Conservation (phyloP, 2,888 invertebrate genomes). For the Falcaria lacertinaria region DNA sequence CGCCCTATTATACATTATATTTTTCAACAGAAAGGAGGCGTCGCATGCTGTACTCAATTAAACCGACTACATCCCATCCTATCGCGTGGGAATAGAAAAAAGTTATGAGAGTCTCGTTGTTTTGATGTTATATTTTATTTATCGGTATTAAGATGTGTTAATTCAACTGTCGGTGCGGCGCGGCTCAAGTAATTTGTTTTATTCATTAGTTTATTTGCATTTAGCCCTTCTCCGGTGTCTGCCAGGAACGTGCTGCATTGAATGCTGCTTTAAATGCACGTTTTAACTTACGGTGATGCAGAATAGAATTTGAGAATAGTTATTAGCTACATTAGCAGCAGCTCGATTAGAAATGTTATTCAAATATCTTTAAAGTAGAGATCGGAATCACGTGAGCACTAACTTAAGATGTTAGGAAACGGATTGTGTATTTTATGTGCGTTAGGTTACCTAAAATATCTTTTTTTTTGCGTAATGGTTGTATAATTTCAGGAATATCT, state of each 20-base stretch:
- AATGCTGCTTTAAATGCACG: not conserved
- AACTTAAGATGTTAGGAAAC: too few relatives aligned
- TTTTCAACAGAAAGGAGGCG: not conserved
- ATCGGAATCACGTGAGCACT: too few relatives aligned
- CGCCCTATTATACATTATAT: not conserved
- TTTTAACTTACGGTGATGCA: not conserved
- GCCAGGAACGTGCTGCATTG: not conserved
- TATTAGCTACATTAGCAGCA: not conserved
- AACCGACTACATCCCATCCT: not conserved
- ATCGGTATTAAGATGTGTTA: slow-evolving; percentile 24
- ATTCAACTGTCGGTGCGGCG: slow-evolving; percentile 14
- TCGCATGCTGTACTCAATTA: not conserved
- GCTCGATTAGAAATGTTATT: not conserved
- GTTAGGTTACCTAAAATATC: too few relatives aligned
- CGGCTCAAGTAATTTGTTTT: not conserved
- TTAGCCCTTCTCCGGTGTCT: not conserved
- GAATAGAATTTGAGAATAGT: not conserved
- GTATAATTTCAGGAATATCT: too few relatives aligned
- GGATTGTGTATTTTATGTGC: too few relatives aligned
- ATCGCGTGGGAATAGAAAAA: slow-evolving; percentile 17
- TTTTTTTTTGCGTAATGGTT: too few relatives aligned
- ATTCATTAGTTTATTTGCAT: slow-evolving; percentile 3
- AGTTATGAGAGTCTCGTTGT: slow-evolving; percentile 3
- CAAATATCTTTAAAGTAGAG: not conserved
- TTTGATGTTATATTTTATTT: slow-evolving; percentile 9